These are phyloP conservation scores for Oithona nana DNA, from an alignment of 2,888 invertebrate species.

Conservation along the genomic window DNA sequence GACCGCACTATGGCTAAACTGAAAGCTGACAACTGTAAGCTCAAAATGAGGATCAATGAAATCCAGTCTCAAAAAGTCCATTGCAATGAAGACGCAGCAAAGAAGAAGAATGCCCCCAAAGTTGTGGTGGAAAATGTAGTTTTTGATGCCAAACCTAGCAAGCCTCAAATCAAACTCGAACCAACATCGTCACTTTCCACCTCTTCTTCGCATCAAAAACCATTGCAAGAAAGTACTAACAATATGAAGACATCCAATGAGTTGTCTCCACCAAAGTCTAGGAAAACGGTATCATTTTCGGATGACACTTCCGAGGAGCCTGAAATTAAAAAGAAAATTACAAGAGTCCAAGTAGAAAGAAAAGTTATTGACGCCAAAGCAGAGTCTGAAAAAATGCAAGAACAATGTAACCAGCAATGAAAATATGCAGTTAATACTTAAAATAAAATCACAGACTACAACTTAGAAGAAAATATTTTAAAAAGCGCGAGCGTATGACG, in stretches of 20 bases:
- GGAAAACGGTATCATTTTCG: not conserved
- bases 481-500: no score
- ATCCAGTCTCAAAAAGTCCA: no score
- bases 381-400: not conserved
- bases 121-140: not conserved
- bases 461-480: no score
- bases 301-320: not conserved
- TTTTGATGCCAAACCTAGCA: not conserved
- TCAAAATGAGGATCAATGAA: not conserved
- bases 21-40: not conserved
- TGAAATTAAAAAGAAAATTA: not conserved
- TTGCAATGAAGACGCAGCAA: not conserved
- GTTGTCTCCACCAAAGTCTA: not conserved
- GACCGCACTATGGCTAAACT: not conserved
- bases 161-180: not conserved
- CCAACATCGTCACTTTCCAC: no score
- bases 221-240: not conserved
- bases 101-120: not conserved
- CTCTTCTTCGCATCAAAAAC: no score
- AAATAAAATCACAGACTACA: no score
- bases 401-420: not conserved
- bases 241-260: not conserved
- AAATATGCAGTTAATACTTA: no score
- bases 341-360: not conserved
- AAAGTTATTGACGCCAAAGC: not conserved